Base-by-base conservation (phyloP, 2,888 invertebrate genomes). In the Phyto melanocephala region DNA sequence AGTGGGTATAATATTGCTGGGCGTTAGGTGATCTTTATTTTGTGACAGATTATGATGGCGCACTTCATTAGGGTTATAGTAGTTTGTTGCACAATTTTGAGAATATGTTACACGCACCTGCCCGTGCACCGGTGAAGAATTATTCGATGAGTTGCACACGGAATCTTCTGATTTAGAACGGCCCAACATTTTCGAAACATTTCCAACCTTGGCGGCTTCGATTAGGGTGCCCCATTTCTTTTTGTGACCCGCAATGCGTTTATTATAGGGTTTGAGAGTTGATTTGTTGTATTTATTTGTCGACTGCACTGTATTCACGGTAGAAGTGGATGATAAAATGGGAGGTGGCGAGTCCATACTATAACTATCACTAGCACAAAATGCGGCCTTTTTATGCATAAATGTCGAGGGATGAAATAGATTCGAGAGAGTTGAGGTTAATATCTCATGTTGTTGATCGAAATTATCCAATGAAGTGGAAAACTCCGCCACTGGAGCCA, bases 161-260 rank as follows among this genome's bases (percentile, higher is more conserved):
- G 96, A 97, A 90, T 97, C 97, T 91, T 97, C 96, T 1, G 96
- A 96, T 85, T 95, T 93, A 58, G 95, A 95, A 85, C 95, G 93
- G 35, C 96, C 96, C 85, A 96, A 95, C 87, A 97, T 93, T 84
- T 95, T 93, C 28, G 95, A 95, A 62, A 96, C 95, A 87, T 95
- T 93, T 33, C 96, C 96, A 81, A 95, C 94, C 88, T 95, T 95
- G 50, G 97, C 96, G 56, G 97, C 96, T 89, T 97, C 96, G 89
- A 97, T 96, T 81, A 97, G 92, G 47, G 96, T 96, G 81, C 91
- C 95, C 95, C 95, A 96, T 87, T 95, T 93, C 40, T 95, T 94
- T 91, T 95, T 95, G 91, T 95, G 95, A 8, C 94, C 93, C 33
- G 93, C 92, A 20, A 92, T 91, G 50, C 93, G 91, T 87, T 93